phyloP scores from a whole-genome alignment of 2,888 invertebrate species.

The Megalurothrips usitatus region DNA sequence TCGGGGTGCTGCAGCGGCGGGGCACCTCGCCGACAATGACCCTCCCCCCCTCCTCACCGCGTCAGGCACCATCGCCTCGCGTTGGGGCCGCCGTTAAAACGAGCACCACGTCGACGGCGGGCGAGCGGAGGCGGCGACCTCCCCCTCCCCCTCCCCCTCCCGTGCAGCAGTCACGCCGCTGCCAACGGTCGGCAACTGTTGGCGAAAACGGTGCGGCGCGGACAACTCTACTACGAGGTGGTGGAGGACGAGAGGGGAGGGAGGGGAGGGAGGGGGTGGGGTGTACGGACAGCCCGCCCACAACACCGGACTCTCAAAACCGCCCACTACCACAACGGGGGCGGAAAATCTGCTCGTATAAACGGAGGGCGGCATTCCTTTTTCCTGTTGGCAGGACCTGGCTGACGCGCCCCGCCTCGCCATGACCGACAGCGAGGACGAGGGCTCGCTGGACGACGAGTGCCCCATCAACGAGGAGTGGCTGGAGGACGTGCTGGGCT shows the following conservation, averaged over 20 bases:
- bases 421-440: slow-evolving; percentile 54
- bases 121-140: not conserved
- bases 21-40: not conserved
- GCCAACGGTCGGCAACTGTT: too few relatives aligned
- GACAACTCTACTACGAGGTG: too few relatives aligned
- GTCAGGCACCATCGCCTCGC: slow-evolving; percentile 12
- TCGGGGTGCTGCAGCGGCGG: not conserved
- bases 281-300: too few relatives aligned
- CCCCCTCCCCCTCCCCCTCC: not conserved
- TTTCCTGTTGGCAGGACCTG: not conserved
- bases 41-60: not conserved
- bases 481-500: slow-evolving; percentile 52
- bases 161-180: not conserved
- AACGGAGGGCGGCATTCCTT: too few relatives aligned
- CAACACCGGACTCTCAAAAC: too few relatives aligned
- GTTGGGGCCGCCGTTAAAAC: slow-evolving; percentile 8
- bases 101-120: not conserved
- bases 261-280: not conserved
- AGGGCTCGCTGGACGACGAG: slow-evolving; percentile 43
- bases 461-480: slow-evolving; percentile 56
- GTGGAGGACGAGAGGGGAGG: not conserved
- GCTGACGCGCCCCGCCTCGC: slow-evolving; percentile 27
- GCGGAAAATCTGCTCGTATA: too few relatives aligned
- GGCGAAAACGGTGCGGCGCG: too few relatives aligned
- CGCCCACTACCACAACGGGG: too few relatives aligned